Percentiles rank a stretch among this genome's conserved stretches.
Evolutionary conservation across 2,797 vertebrate genomes (phyloP).

Genomic region (Triplophysa bombifrons): DNA sequence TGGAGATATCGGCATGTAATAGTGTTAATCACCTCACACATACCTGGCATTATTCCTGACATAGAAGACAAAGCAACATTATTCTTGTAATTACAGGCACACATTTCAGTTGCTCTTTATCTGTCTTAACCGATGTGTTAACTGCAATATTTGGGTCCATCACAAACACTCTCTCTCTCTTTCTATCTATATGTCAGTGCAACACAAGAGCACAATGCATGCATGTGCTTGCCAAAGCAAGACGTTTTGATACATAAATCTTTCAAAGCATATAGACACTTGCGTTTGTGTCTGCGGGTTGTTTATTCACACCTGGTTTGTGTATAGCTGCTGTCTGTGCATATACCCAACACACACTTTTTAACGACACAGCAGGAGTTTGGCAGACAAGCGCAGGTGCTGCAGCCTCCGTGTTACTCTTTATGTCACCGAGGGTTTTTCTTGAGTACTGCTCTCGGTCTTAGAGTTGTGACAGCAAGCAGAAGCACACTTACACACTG

Average conservation of each 20-base stretch:
- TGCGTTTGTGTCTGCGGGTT: background rate
- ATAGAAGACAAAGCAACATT: conserved; percentile 42
- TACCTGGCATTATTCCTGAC: conserved; percentile 27
- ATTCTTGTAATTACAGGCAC: conserved; percentile 17
- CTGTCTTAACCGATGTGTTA: background rate
- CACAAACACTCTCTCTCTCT: background rate
- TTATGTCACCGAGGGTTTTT: conserved; percentile 30
- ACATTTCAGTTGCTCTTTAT: conserved; percentile 1
- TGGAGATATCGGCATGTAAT: conserved; percentile 9
- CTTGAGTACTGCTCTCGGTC: conserved; percentile 31
- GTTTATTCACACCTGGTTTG: conserved; percentile 15
- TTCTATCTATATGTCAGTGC: background rate
- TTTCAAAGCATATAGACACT: background rate
- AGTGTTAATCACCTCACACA: conserved; percentile 29
- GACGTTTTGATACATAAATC: conserved; percentile 7
- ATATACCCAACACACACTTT: background rate
- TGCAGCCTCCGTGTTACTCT: background rate
- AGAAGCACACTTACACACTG: conserved; percentile 43
- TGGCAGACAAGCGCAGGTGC: conserved; percentile 15
- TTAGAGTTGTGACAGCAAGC: conserved; percentile 26
- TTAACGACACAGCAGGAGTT: conserved; percentile 8
- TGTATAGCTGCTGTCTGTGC: background rate
- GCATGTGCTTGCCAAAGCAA: background rate
- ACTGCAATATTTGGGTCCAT: background rate
- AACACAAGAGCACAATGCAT: conserved; percentile 10